phyloP scores from a whole-genome alignment of 2,797 vertebrate species.

The Etheostoma perlongum region DNA sequence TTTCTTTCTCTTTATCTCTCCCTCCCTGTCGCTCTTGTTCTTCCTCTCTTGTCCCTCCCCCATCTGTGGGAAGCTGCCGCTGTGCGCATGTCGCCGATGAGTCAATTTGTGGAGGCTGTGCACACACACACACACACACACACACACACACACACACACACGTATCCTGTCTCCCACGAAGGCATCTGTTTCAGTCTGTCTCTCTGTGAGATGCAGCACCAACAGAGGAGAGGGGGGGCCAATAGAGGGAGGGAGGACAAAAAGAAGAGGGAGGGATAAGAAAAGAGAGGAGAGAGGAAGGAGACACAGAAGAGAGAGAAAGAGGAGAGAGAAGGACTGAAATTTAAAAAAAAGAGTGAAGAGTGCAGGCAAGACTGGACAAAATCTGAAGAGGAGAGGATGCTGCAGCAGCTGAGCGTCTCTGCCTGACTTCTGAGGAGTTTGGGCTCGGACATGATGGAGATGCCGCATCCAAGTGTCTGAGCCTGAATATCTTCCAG shows the following conservation, averaged over 20 bases:
- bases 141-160: slow-evolving; percentile 46
- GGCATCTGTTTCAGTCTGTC: slow-evolving; percentile 82
- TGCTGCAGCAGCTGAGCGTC: slow-evolving; percentile 55
- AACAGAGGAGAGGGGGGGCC: slow-evolving; percentile 62
- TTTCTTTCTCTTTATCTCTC: slow-evolving; percentile 38
- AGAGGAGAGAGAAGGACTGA: slow-evolving; percentile 51
- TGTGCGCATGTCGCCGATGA: slow-evolving; percentile 82
- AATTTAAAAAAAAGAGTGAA: slow-evolving; percentile 29
- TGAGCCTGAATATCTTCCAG: slow-evolving; percentile 52
- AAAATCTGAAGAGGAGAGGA: slow-evolving; percentile 32
- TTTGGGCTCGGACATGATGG: slow-evolving; percentile 57
- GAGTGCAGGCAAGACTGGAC: slow-evolving; percentile 25
- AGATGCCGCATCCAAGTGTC: slow-evolving; percentile 52
- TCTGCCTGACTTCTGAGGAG: slow-evolving; percentile 72
- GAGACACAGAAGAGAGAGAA: slow-evolving; percentile 36
- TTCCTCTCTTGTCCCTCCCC: slow-evolving; percentile 72
- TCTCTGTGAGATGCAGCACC: slow-evolving; percentile 79
- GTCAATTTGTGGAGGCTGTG: slow-evolving; percentile 82
- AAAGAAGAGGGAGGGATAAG: slow-evolving; percentile 45
- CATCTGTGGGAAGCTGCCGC: slow-evolving; percentile 79
- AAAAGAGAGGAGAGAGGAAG: slow-evolving; percentile 44
- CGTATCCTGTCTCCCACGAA: slow-evolving; percentile 79
- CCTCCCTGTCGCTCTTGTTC: slow-evolving; percentile 46
- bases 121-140: slow-evolving; percentile 37
- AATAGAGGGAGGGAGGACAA: slow-evolving; percentile 68